Conservation (phyloP, 2,888 invertebrate species). For the Venustoraphidia nigricollis region DNA sequence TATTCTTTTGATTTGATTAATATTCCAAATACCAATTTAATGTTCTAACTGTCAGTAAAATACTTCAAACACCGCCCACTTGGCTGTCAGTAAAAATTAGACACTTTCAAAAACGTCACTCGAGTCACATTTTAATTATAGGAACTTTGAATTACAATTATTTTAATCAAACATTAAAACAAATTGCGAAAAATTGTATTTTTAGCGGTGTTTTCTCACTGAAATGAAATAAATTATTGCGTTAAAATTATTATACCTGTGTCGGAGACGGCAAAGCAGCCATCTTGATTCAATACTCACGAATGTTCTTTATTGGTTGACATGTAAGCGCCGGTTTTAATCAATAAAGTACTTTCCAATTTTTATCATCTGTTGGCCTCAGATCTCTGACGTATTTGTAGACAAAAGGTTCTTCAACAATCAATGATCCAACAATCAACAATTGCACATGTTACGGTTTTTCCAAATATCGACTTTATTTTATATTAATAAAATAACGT, state of each 20-base stretch:
- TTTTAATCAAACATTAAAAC: too few species aligned
- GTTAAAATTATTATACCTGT: slow-evolving; percentile 39
- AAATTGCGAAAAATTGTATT: background rate
- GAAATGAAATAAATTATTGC: background rate
- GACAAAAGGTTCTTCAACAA: too few species aligned
- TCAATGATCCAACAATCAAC: too few species aligned
- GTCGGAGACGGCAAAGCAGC: slow-evolving; percentile 75
- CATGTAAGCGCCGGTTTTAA: slow-evolving; percentile 15
- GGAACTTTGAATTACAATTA: background rate
- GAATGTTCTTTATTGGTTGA: slow-evolving; percentile 20
- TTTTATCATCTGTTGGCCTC: too few species aligned
- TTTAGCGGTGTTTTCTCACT: background rate
- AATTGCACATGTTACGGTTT: too few species aligned
- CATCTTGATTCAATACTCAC: slow-evolving; percentile 42
- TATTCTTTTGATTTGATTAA: too few species aligned
- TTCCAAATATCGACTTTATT: too few species aligned
- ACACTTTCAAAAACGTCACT: slow-evolving; percentile 2
- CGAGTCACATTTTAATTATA: background rate
- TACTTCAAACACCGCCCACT: slow-evolving; percentile 3
- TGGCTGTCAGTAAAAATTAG: background rate
- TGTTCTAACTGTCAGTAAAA: background rate
- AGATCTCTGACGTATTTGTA: too few species aligned
- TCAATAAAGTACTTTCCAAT: slow-evolving; percentile 17
- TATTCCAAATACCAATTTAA: too few species aligned
- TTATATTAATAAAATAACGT: too few species aligned